These are phyloP conservation scores for Coccyzus lansbergi DNA, from an alignment of 2,797 vertebrate genomes.

Conservation along the genomic window DNA sequence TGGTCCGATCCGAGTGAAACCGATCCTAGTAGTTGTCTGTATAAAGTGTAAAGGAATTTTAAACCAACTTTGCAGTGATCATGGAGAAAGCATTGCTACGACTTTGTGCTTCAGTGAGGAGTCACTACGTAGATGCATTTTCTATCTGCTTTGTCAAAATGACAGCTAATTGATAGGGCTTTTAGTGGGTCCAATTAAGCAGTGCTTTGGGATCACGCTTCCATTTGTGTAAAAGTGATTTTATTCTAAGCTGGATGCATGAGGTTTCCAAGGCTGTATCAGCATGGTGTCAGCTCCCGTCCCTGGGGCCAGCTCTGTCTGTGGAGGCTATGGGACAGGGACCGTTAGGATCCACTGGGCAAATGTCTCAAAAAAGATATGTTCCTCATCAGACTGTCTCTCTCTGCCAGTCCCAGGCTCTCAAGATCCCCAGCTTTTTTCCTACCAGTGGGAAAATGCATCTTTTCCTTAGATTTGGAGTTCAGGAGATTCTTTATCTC, in stretches of 20 bases:
- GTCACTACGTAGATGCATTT: background rate
- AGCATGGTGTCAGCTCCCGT: background rate
- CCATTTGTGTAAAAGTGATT: conserved; percentile 8
- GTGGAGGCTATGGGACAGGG: accelerated
- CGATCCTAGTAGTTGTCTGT: background rate
- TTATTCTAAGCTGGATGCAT: background rate
- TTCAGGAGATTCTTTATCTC: background rate
- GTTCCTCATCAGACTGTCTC: background rate
- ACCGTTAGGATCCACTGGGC: background rate
- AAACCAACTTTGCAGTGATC: background rate
- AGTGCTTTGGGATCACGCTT: background rate
- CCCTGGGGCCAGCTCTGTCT: background rate
- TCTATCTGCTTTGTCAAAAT: conserved; percentile 2
- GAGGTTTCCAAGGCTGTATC: background rate
- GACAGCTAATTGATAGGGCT: conserved; percentile 46
- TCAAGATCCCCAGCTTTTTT: background rate
- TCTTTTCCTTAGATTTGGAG: background rate
- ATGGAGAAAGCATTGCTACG: accelerated
- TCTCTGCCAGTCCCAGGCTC: background rate
- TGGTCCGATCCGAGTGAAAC: background rate
- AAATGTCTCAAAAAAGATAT: background rate
- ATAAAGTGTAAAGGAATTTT: background rate
- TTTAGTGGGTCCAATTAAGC: conserved; percentile 36
- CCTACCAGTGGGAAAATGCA: background rate
- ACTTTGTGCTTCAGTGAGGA: background rate